Evolutionary conservation across 2,888 invertebrate species (phyloP).

Genomic region (Diadegma fenestrale): DNA sequence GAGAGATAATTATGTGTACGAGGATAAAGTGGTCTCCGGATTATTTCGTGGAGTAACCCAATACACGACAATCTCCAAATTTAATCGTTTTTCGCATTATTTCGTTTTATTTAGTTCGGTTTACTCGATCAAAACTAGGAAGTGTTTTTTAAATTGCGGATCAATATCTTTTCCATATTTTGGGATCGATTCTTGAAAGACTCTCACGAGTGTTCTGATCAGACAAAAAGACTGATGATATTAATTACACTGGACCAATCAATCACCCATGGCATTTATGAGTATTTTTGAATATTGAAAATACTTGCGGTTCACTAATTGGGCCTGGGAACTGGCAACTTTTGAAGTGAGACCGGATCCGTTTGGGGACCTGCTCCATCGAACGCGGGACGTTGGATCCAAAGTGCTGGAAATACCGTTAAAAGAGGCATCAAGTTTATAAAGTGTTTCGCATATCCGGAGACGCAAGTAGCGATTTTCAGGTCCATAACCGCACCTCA

Average conservation of each 20-base stretch:
- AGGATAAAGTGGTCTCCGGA: neutral
- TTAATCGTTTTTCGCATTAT: neutral
- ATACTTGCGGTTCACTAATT: too few species aligned
- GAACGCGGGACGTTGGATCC: neutral
- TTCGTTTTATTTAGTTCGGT: neutral
- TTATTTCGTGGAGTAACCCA: neutral
- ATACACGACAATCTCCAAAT: neutral
- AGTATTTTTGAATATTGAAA: too few species aligned
- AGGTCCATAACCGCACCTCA: constrained; percentile 2
- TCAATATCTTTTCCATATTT: too few species aligned
- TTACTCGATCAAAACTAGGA: too few species aligned
- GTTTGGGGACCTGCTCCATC: too few species aligned
- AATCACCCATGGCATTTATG: too few species aligned
- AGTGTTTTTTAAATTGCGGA: too few species aligned
- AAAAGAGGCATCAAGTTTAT: neutral
- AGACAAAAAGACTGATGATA: too few species aligned
- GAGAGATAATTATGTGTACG: neutral
- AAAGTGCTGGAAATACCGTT: neutral
- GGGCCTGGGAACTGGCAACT: neutral
- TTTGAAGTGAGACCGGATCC: too few species aligned
- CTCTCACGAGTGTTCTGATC: too few species aligned
- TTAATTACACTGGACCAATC: too few species aligned
- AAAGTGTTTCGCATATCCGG: constrained; percentile 46
- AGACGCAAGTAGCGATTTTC: constrained; percentile 1
- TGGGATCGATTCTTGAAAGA: too few species aligned